A percentile compares a stretch with the other conserved stretches of the same genome.
Evolutionary conservation across 2,113 vertebrate genomes (phyloP).

Genomic region (Solenodon paradoxus): DNA sequence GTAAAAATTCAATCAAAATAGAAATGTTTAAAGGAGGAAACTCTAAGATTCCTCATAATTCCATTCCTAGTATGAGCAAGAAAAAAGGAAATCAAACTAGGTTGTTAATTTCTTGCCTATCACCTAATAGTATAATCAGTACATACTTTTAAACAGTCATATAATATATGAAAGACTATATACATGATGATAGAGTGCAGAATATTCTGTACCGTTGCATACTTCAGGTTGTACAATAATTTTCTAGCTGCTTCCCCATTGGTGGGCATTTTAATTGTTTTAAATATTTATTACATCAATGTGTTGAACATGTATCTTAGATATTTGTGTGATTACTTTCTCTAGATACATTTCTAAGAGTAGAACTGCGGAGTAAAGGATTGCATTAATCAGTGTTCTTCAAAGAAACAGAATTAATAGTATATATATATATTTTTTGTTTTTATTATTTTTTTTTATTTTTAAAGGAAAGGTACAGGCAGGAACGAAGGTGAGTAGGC

Average conservation of each 20-base stretch:
- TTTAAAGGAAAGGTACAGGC: too few relatives aligned
- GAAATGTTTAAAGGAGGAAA: conserved; percentile 1
- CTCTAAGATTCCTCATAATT: background rate
- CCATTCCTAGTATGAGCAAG: background rate
- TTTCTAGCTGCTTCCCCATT: background rate
- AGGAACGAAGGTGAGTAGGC: too few relatives aligned
- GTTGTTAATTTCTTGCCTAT: background rate
- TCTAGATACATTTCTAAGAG: conserved; percentile 4
- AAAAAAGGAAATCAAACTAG: background rate
- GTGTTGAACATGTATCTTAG: background rate
- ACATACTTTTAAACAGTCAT: background rate
- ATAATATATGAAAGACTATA: background rate
- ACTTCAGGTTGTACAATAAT: background rate
- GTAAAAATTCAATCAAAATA: background rate
- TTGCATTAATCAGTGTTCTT: background rate
- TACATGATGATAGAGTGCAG: background rate
- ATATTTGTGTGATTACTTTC: background rate
- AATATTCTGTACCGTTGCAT: background rate
- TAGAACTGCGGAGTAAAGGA: background rate
- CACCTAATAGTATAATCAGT: background rate
- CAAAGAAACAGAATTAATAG: background rate
- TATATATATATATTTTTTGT: too few relatives aligned
- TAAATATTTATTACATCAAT: background rate
- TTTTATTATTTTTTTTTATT: too few relatives aligned
- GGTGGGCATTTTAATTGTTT: background rate